Base-by-base conservation (phyloP, 1,140 invertebrate genomes). In the Pomacea maculata region DNA sequence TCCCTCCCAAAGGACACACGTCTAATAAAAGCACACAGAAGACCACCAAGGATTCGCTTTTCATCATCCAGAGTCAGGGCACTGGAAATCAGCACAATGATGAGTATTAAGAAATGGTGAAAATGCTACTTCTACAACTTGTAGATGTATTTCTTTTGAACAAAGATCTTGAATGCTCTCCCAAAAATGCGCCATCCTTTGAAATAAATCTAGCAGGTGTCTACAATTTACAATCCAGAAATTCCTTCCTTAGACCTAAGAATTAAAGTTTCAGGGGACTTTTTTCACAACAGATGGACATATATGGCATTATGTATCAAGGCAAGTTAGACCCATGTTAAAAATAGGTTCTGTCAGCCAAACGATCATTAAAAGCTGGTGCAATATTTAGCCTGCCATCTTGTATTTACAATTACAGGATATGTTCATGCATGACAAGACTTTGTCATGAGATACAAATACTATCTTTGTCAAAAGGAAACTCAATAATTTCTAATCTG, bases 21-120 rank as follows among this genome's bases (percentile, higher is more conserved):
- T 86, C 94, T 93, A 25, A 99, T 94, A 82, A 97, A 95, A 82
- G 93, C 94, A 83, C 95, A 95, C 76, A 99, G 96, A 34, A 98
- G 91, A 81, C 94, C 93, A 12, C 96, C 94, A 73, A 98, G 96
- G 90, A 96, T 94, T 83, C 96, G 94, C 76, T 94, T 94, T 90
- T 99, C 97, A 92, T 99, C 98, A 75, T 98, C 96, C 7, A 98
- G 94, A 2, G 96, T 97, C n/a, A 98, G 91, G 3, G 97, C 96
- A 91, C 96, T 97, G 86, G 45, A 92, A 90, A 86, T 61, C 15
- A 17, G 11, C 57, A 61, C 8, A 61, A 11, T 81, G 86, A 81
- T 75, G 68, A 45, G 34, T 45, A 45, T 45, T 45, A 45, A 83
- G 71, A 78, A 21, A 17, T 68, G 3, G 21, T 34, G 14, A n/a